Percentiles rank a stretch among this genome's conserved stretches.
Evolutionary conservation across 2,797 vertebrate genomes (phyloP).

Genomic region (Siniperca scherzeri): DNA sequence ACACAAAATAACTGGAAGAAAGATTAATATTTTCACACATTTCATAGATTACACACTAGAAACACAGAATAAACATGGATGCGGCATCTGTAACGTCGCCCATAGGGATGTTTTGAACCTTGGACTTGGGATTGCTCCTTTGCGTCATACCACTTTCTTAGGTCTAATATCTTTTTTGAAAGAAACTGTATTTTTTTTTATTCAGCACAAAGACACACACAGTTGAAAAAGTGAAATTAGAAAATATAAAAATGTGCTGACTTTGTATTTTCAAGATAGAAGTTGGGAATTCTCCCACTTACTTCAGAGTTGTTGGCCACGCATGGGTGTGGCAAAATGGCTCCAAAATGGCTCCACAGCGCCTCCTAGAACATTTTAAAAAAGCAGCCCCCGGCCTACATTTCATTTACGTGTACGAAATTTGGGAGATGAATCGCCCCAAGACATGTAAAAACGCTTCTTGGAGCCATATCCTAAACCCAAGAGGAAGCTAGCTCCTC

Average conservation of each 20-base stretch:
- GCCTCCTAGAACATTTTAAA: no score
- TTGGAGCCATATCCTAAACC: no score
- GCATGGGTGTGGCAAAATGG: no score
- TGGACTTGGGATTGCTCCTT: background rate
- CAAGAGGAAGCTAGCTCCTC: no score
- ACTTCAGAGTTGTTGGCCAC: background rate
- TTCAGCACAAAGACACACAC: background rate
- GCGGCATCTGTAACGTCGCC: no score
- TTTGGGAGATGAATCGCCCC: no score
- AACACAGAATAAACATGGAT: background rate
- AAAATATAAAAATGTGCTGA: constrained; percentile 7
- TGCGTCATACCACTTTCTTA: background rate
- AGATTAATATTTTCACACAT: background rate
- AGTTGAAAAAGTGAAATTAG: background rate
- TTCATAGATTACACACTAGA: background rate
- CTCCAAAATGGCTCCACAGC: no score
- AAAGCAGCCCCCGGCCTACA: no score
- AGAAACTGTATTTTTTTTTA: background rate
- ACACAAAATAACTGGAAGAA: background rate
- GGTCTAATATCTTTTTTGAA: background rate
- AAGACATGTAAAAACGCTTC: no score
- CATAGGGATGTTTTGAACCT: background rate
- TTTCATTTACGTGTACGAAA: no score
- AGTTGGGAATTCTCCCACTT: background rate
- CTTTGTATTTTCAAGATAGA: background rate